Evolutionary conservation across 2,888 invertebrate genomes (phyloP), one percentile per base, ranked within the genome.

Genomic region (Piscicola geometra): DNA sequence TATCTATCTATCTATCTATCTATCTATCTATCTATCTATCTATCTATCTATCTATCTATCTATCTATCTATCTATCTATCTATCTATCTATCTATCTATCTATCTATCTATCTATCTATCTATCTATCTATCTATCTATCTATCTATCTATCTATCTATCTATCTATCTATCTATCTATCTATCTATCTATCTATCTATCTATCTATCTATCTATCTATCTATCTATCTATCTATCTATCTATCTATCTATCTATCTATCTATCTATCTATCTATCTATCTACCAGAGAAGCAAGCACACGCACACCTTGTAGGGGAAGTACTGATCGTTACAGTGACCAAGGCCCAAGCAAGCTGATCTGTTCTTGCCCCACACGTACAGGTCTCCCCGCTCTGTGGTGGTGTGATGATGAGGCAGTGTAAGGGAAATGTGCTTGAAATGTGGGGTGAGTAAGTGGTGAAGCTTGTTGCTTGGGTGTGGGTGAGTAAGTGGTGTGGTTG

Each of bases 331-430:
- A 0, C 85, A 84, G 82, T 90, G 88, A 0, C 93, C 93, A 52
- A 96, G 85, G 0, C 97, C 97, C 0, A 98, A 87, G 82, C 92
- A 92, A 0, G 92, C 92, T 79, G 89, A 89, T 81, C 90, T 89
- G 85, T 97, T 96, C 81, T 91, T 88, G 0, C 97, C 97, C 97
- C 97, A 98, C 85, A 90, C 91, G 82, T 90, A 97, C 9, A 97
- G 86, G 85, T 94, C 92, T 0, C 94, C 93, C 30, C 86, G 87
- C 79, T 90, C 85, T 85, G 80, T 25, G 81, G 79, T 33, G 5
- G 21, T n/a, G 33, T 5, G n/a, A 33, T 15, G 41, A 1, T 25
- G 35, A 41, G 41, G 41, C 15, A 41, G 41, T 41, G 41, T 35
- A 3, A 15, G 30, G 35, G 35, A 28, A 15, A 18, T 28, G 9